Percentiles rank a stretch among this genome's conserved stretches.
phyloP scores from a whole-genome alignment of 2,113 vertebrate species.

The Sinocyclocheilus anophthalmus region DNA sequence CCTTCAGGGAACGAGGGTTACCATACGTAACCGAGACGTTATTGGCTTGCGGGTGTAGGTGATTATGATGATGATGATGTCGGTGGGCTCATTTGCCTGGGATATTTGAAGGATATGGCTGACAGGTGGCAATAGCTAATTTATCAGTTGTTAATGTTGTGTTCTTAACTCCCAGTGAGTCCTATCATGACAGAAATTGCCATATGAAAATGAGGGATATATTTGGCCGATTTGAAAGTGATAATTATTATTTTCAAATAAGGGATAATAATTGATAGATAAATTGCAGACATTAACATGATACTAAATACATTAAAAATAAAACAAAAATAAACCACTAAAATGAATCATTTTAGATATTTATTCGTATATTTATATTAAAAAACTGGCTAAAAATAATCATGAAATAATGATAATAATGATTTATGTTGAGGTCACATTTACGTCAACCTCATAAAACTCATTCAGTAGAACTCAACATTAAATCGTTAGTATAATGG shows the following conservation, averaged over 20 bases:
- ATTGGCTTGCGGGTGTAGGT: conserved; percentile 1
- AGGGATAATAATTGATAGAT: too few relatives aligned
- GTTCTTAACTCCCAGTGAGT: background rate
- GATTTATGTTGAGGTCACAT: too few relatives aligned
- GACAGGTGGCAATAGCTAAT: background rate
- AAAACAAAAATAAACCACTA: too few relatives aligned
- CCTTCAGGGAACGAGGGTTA: too few relatives aligned
- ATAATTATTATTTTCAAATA: background rate
- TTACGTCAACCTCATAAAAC: too few relatives aligned
- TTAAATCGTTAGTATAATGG: too few relatives aligned
- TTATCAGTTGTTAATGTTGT: background rate
- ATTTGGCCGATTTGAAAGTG: background rate
- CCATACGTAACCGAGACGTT: too few relatives aligned
- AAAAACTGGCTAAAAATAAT: too few relatives aligned
- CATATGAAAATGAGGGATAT: background rate
- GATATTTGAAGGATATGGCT: conserved; percentile 9
- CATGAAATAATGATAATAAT: too few relatives aligned
- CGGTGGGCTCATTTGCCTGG: background rate
- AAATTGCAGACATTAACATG: background rate
- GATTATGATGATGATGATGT: background rate
- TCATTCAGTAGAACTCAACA: too few relatives aligned
- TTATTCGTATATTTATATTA: too few relatives aligned
- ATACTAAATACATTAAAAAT: background rate
- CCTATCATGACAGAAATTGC: background rate
- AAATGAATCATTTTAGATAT: too few relatives aligned